These are phyloP conservation scores for Apis dorsata DNA, from an alignment of 1,140 invertebrate genomes.

Conservation along the genomic window DNA sequence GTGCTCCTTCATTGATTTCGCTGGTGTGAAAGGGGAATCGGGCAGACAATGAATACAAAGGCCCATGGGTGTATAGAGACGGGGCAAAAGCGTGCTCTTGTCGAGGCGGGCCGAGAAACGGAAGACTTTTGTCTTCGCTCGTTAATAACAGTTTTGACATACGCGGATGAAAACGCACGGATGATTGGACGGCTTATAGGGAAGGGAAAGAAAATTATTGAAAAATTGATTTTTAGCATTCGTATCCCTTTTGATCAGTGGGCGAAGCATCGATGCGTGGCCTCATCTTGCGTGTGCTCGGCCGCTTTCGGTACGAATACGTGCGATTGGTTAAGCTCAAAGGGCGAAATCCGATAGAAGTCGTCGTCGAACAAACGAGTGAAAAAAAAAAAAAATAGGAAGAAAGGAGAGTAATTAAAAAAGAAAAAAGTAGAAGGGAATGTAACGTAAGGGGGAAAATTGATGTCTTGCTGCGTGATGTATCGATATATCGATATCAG, in stretches of 20 bases:
- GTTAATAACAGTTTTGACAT: conserved; percentile 60
- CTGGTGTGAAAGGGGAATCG: conserved; percentile 61
- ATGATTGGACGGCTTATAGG: conserved; percentile 38
- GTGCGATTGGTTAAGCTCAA: conserved; percentile 44
- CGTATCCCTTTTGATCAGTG: conserved; percentile 37
- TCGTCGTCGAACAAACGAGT: conserved; percentile 26
- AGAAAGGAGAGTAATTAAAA: conserved; percentile 39
- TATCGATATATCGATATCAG: not conserved
- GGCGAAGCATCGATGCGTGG: conserved; percentile 27
- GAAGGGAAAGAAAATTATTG: conserved; percentile 48
- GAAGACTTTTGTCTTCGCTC: conserved; percentile 62
- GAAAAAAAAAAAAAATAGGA: conserved; percentile 15
- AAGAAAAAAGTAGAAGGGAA: not conserved
- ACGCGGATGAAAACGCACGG: not conserved
- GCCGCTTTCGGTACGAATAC: not conserved
- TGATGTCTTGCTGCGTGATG: not conserved
- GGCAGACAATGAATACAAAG: conserved; percentile 65
- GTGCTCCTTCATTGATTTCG: conserved; percentile 51
- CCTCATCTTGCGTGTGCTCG: not conserved
- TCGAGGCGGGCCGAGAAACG: conserved; percentile 41
- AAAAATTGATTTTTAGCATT: conserved; percentile 55
- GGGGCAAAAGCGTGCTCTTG: conserved; percentile 34
- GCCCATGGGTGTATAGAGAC: conserved; percentile 38
- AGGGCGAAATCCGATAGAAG: conserved; percentile 48
- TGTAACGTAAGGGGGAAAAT: not conserved